Evolutionary conservation across 2,888 invertebrate species (phyloP), one percentile per base, ranked within the genome.

Genomic region (Aradus depressus): DNA sequence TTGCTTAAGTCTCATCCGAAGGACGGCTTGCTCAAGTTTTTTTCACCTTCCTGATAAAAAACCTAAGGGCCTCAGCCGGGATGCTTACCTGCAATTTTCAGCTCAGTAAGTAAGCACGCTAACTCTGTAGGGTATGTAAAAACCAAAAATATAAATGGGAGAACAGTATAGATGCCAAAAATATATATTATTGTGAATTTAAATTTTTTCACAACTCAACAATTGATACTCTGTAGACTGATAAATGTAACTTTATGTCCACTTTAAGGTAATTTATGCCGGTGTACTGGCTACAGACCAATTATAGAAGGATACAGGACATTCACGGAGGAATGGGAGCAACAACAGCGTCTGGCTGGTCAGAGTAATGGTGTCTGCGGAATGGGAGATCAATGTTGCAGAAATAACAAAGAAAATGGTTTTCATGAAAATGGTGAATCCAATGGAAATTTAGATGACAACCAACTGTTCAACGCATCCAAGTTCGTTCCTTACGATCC

Each of bases 201-300:
- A n/a, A n/a, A n/a, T n/a, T n/a, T n/a, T n/a, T n/a, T n/a, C n/a
- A n/a, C n/a, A n/a, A n/a, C n/a, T n/a, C n/a, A n/a, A n/a, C n/a
- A n/a, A n/a, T n/a, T n/a, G n/a, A n/a, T n/a, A n/a, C n/a, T n/a
- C n/a, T n/a, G n/a, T n/a, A n/a, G n/a, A n/a, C n/a, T n/a, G n/a
- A n/a, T n/a, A n/a, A n/a, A n/a, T n/a, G n/a, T n/a, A n/a, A n/a
- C 14, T 16, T 18, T 8, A 25, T 37, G 25, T 52, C 41, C 23
- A 8, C 16, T 16, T 44, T 21, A 21, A 74, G 77, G 77, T 10
- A 78, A 79, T 61, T 71, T 95, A 6, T 95, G 93, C 62, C 76
- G 95, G 54, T 95, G 95, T 65, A 95, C 95, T 1, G 95, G 95
- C 0, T 95, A 95, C 63, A 75, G 95, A 59, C 87, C 95, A 0